These are phyloP conservation scores for Cyclina sinensis DNA, from an alignment of 1,140 invertebrate species.

Conservation along the genomic window DNA sequence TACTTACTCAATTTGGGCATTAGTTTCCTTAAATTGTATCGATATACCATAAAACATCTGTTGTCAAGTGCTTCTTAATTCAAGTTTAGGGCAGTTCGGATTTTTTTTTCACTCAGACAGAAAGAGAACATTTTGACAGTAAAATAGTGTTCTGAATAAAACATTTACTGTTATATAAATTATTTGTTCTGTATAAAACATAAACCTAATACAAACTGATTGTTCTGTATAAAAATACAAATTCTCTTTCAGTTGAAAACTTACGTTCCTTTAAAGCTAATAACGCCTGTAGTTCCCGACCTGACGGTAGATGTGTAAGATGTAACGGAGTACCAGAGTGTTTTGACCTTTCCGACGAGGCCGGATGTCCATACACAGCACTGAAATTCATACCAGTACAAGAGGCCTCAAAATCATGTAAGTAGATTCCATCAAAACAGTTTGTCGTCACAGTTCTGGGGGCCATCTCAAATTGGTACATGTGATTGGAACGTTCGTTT, in stretches of 20 bases:
- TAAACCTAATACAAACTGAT: no score
- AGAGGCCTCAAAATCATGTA: neutral
- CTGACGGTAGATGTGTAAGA: neutral
- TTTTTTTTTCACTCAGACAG: no score
- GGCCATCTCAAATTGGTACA: neutral
- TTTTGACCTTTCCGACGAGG: conserved; percentile 21
- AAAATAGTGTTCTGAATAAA: no score
- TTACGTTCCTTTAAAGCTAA: neutral
- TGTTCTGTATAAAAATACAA: no score
- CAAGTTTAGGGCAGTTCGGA: no score
- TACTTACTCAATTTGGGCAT: no score
- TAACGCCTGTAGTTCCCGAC: conserved; percentile 15
- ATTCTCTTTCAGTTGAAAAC: neutral
- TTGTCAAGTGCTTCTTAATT: no score
- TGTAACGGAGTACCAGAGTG: conserved; percentile 25
- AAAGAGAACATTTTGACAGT: no score
- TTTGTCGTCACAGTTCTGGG: neutral
- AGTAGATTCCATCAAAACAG: neutral
- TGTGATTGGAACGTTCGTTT: neutral
- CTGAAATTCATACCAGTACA: neutral
- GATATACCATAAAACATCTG: no score
- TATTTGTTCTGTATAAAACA: no score
- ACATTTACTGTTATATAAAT: no score
- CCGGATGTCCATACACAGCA: neutral
- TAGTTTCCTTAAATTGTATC: no score